These are phyloP conservation scores for Pseudomyrmex flavicornis DNA, from an alignment of 1,140 invertebrate genomes.

Conservation along the genomic window DNA sequence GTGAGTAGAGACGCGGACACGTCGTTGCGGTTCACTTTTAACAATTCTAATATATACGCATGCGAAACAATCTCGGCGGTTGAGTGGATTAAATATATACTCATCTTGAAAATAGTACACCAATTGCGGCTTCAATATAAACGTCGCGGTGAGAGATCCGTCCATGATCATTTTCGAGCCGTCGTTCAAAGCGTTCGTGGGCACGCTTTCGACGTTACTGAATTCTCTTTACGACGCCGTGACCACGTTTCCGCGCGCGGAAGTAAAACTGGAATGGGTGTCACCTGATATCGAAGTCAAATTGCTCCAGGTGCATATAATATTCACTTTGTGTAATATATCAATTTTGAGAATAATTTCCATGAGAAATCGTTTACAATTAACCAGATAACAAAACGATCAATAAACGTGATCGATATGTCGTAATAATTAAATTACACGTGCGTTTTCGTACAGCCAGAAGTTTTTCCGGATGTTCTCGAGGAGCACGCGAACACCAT, in stretches of 20 bases:
- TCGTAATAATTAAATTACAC: conserved; percentile 13
- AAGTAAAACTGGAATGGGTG: conserved; percentile 32
- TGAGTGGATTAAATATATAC: neutral
- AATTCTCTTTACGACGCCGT: conserved; percentile 90
- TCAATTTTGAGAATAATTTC: neutral
- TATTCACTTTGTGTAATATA: neutral
- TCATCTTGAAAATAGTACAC: conserved; percentile 83
- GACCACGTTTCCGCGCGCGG: conserved; percentile 85
- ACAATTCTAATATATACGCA: no score
- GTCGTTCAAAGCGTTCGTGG: conserved; percentile 90
- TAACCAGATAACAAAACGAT: no score
- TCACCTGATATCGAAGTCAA: neutral
- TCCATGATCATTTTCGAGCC: conserved; percentile 91
- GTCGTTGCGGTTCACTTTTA: no score
- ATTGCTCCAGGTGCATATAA: conserved; percentile 28
- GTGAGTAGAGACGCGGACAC: conserved; percentile 85
- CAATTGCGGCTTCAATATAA: conserved; percentile 91
- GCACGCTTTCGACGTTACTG: conserved; percentile 89
- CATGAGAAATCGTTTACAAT: neutral
- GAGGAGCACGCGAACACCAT: conserved; percentile 87
- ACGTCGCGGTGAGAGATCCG: conserved; percentile 89
- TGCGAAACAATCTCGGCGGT: neutral
- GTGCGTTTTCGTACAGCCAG: conserved; percentile 82
- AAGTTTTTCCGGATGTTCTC: conserved; percentile 88
- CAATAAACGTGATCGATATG: neutral